phyloP scores from a whole-genome alignment of 2,113 vertebrate genomes.

The Periophthalmus modestus region DNA sequence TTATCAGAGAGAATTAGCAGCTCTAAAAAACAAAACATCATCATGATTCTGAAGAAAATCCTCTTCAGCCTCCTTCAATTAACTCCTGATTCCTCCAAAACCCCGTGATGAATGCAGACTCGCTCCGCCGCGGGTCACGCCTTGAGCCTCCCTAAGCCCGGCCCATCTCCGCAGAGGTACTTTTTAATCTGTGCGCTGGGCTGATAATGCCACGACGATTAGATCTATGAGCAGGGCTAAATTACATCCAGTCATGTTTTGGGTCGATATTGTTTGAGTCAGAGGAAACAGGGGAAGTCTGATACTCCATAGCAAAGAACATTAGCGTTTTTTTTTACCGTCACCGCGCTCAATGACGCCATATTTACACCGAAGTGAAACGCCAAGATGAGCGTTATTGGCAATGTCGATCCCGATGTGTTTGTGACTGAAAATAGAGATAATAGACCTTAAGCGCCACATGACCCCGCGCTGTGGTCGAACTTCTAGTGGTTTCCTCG shows the following conservation, averaged over 20 bases:
- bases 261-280: constrained; percentile 48
- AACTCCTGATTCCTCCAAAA: constrained; percentile 12
- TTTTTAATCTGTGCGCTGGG: constrained; percentile 30
- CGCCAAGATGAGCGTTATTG: constrained; percentile 45
- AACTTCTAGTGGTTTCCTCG: too few relatives aligned
- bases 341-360: constrained; percentile 29
- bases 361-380: constrained; percentile 54
- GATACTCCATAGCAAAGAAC: constrained; percentile 40
- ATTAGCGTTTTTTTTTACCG: constrained; percentile 24
- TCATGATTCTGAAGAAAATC: background rate
- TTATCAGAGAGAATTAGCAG: constrained; percentile 1
- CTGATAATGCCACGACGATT: constrained; percentile 42
- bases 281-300: constrained; percentile 46
- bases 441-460: background rate
- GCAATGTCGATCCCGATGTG: constrained; percentile 33
- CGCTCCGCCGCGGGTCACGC: background rate
- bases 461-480: too few relatives aligned
- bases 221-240: constrained; percentile 52
- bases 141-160: background rate
- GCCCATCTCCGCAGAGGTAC: constrained; percentile 15
- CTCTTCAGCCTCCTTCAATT: constrained; percentile 9
- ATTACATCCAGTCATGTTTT: constrained; percentile 48
- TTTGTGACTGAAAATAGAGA: constrained; percentile 21
- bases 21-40: constrained; percentile 5
- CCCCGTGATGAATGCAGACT: constrained; percentile 2